Percentiles rank a stretch among this genome's conserved stretches.
Conservation (phyloP, 2,888 invertebrate species). For the Ennomos erosarius region DNA sequence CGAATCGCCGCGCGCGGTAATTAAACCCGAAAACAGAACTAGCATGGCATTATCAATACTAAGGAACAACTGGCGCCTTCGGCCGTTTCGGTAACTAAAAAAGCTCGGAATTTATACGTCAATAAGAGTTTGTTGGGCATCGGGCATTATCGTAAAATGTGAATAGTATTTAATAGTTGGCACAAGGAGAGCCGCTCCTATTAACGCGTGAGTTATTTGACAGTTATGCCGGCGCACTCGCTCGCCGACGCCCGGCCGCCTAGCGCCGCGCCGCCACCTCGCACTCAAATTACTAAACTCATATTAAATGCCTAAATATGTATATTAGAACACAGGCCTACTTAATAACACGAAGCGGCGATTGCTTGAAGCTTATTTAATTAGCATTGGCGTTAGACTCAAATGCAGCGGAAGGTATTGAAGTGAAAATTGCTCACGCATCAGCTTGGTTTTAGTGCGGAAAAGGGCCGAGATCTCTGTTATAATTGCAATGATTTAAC, state of each 20-base stretch:
- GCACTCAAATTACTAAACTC: slow-evolving; percentile 15
- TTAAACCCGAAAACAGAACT: slow-evolving; percentile 78
- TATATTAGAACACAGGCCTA: slow-evolving; percentile 32
- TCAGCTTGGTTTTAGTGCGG: neutral
- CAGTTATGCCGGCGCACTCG: slow-evolving; percentile 60
- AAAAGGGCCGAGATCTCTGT: neutral
- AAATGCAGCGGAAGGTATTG: slow-evolving; percentile 3
- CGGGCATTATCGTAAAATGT: slow-evolving; percentile 80
- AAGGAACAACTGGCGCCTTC: slow-evolving; percentile 80
- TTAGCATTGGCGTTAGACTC: slow-evolving; percentile 24
- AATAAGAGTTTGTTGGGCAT: slow-evolving; percentile 78
- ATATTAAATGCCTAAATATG: slow-evolving; percentile 37
- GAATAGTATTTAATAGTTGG: slow-evolving; percentile 81
- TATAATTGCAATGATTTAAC: slow-evolving; percentile 29
- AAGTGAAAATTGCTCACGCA: slow-evolving; percentile 2
- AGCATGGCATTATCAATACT: slow-evolving; percentile 75
- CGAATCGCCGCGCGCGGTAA: slow-evolving; percentile 57
- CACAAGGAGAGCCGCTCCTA: slow-evolving; percentile 79
- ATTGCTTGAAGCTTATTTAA: slow-evolving; percentile 29
- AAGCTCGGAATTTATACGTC: slow-evolving; percentile 77
- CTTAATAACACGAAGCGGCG: slow-evolving; percentile 20
- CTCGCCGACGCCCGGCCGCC: slow-evolving; percentile 6
- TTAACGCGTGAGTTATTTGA: slow-evolving; percentile 79
- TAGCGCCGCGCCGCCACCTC: slow-evolving; percentile 16
- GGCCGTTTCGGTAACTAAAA: slow-evolving; percentile 65